Evolutionary conservation across 2,113 vertebrate genomes (phyloP).

Genomic region (Nerophis lumbriciformis): DNA sequence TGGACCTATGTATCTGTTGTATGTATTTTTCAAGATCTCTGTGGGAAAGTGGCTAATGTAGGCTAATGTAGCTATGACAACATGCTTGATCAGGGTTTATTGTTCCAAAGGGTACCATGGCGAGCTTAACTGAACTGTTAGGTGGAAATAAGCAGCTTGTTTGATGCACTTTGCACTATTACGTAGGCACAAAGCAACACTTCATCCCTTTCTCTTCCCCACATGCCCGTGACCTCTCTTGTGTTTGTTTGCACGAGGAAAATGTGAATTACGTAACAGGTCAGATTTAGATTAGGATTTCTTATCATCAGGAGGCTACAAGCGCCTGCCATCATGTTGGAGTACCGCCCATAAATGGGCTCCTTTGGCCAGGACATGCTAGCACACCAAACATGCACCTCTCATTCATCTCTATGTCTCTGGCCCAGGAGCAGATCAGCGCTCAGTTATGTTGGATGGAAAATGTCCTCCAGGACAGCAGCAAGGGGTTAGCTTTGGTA

Average conservation of each 20-base stretch:
- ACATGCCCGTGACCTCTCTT: slow-evolving; percentile 29
- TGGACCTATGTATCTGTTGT: no score
- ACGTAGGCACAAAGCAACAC: slow-evolving; percentile 7
- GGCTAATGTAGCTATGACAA: slow-evolving; percentile 1
- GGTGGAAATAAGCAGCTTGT: slow-evolving; percentile 19
- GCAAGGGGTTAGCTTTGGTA: slow-evolving; percentile 20
- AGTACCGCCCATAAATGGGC: slow-evolving; percentile 37
- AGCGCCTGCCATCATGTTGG: slow-evolving; percentile 46
- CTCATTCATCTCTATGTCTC: slow-evolving; percentile 43
- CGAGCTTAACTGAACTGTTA: neutral
- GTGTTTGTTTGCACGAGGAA: slow-evolving; percentile 13
- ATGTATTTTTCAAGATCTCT: no score
- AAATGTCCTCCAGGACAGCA: slow-evolving; percentile 44
- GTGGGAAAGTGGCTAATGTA: neutral
- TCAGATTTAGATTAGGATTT: slow-evolving; percentile 49
- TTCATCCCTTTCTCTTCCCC: slow-evolving; percentile 11
- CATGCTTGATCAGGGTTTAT: slow-evolving; percentile 5
- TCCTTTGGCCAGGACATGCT: slow-evolving; percentile 2
- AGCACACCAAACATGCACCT: slow-evolving; percentile 17
- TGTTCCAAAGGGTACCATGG: slow-evolving; percentile 1
- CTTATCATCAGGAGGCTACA: slow-evolving; percentile 59
- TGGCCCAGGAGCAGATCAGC: slow-evolving; percentile 29
- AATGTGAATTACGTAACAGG: slow-evolving; percentile 50
- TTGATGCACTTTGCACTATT: slow-evolving; percentile 8
- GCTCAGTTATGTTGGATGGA: slow-evolving; percentile 51